These are phyloP conservation scores for Andrena fulva DNA, from an alignment of 2,888 invertebrate species.

Conservation along the genomic window DNA sequence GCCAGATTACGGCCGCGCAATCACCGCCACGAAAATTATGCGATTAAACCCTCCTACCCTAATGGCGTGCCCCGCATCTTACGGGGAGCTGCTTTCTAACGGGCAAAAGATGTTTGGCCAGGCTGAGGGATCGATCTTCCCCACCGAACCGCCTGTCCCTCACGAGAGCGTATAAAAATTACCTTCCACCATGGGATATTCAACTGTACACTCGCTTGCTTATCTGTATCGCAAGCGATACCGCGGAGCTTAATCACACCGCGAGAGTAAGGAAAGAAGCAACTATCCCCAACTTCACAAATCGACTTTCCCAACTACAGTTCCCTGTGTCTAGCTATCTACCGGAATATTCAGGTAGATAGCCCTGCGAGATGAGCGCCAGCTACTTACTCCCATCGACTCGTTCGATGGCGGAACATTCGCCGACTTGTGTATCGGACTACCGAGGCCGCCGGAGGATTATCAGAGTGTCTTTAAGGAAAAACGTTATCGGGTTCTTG, in stretches of 20 bases:
- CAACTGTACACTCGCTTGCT: no score
- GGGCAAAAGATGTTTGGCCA: slow-evolving; percentile 29
- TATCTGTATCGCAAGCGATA: no score
- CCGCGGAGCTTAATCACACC: no score
- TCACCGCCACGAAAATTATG: slow-evolving; percentile 65
- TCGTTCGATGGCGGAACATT: slow-evolving; percentile 12
- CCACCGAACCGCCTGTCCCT: not conserved
- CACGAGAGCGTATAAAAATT: no score
- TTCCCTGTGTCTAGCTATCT: no score
- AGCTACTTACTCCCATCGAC: not conserved
- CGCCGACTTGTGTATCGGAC: not conserved
- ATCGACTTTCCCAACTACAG: no score
- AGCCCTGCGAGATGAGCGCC: not conserved
- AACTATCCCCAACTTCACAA: no score
- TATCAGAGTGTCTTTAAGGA: slow-evolving; percentile 45
- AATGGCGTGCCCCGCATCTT: slow-evolving; percentile 41
- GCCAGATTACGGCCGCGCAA: slow-evolving; percentile 45
- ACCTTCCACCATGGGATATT: no score
- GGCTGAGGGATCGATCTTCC: not conserved
- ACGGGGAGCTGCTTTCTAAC: slow-evolving; percentile 50
- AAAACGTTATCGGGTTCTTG: slow-evolving; percentile 54
- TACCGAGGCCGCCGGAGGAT: slow-evolving; percentile 20
- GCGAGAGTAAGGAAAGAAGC: no score
- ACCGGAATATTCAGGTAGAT: no score
- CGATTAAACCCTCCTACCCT: slow-evolving; percentile 61